phyloP scores from a whole-genome alignment of 2,797 vertebrate species.

The Nyctalus aviator region DNA sequence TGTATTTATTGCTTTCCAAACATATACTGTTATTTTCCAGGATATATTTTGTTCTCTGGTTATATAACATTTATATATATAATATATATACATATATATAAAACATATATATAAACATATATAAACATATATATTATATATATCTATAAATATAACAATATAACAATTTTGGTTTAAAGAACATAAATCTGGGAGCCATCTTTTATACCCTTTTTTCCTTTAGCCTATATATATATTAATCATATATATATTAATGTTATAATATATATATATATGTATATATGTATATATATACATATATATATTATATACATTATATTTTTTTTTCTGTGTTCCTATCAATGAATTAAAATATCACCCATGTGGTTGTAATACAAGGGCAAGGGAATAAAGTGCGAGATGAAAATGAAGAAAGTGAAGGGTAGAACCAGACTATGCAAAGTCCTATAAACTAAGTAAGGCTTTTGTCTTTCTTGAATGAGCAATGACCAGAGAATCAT shows the following conservation, averaged over 20 bases:
- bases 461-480: neutral
- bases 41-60: neutral
- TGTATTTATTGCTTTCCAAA: neutral
- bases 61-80: neutral
- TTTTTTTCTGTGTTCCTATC: neutral
- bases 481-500: neutral
- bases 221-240: too few species aligned
- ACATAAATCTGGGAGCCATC: too few species aligned
- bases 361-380: neutral
- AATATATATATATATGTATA: too few species aligned
- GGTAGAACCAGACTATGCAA: neutral
- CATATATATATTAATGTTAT: too few species aligned
- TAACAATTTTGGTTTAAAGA: too few species aligned
- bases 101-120: neutral
- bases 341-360: neutral
- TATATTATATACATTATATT: neutral
- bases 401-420: neutral
- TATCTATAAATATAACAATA: too few species aligned
- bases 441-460: neutral
- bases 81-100: neutral
- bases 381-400: neutral
- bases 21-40: neutral
- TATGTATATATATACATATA: neutral
- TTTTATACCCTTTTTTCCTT: too few species aligned
- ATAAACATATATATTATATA: neutral